Conservation (phyloP, 2,113 vertebrate species). For the Osmerus eperlanus region DNA sequence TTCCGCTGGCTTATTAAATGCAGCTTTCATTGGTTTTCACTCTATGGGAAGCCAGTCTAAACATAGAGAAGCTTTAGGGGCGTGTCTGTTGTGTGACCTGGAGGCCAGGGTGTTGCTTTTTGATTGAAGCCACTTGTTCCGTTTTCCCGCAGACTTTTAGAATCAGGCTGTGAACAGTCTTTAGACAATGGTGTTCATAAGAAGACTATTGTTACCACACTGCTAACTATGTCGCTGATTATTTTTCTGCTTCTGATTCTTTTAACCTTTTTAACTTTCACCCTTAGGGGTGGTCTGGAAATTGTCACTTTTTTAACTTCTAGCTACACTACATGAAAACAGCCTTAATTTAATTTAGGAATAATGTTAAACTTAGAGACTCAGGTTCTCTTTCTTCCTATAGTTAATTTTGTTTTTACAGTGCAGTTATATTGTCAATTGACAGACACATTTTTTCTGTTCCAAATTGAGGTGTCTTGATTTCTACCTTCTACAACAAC, state of each 20-base stretch:
- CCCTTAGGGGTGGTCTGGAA: too few relatives aligned
- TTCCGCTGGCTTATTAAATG: constrained; percentile 75
- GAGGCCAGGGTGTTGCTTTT: constrained; percentile 57
- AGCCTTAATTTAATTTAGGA: too few relatives aligned
- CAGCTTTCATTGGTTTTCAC: constrained; percentile 68
- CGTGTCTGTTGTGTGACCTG: constrained; percentile 54
- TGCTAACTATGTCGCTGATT: too few relatives aligned
- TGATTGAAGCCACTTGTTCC: constrained; percentile 55
- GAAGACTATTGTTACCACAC: too few relatives aligned
- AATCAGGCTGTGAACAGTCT: neutral
- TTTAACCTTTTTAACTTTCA: too few relatives aligned
- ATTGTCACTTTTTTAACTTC: too few relatives aligned
- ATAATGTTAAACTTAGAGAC: too few relatives aligned
- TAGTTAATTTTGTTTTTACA: too few relatives aligned
- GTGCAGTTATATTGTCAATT: neutral
- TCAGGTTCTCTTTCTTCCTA: too few relatives aligned
- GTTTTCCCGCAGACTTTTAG: constrained; percentile 48
- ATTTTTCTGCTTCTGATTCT: too few relatives aligned
- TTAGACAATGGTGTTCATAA: too few relatives aligned
- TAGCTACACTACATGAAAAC: too few relatives aligned
- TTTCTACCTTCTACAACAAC: constrained; percentile 10
- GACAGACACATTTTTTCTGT: constrained; percentile 10
- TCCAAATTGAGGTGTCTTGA: constrained; percentile 3
- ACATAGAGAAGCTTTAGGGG: constrained; percentile 54
- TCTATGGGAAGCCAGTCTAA: constrained; percentile 64